phyloP scores from a whole-genome alignment of 2,113 vertebrate genomes.

The Condylura cristata region DNA sequence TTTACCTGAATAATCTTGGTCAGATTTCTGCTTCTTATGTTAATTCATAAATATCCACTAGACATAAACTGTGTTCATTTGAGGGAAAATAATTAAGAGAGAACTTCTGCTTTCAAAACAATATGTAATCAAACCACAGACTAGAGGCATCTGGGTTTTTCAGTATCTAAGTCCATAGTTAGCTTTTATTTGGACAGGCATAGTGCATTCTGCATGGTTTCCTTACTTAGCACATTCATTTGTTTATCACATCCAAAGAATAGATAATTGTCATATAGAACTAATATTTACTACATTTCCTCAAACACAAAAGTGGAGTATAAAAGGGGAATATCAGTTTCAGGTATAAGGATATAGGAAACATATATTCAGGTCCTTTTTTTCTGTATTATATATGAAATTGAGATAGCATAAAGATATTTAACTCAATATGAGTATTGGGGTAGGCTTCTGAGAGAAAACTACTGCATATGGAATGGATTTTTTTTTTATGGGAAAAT shows the following conservation, averaged over 20 bases:
- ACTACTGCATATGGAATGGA: not conserved
- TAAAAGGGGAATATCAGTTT: not conserved
- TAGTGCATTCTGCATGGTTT: not conserved
- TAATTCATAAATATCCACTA: not conserved
- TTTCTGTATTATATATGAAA: not conserved
- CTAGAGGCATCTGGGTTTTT: not conserved
- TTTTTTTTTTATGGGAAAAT: not conserved
- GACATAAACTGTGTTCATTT: not conserved
- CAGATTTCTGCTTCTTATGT: not conserved
- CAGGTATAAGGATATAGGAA: not conserved
- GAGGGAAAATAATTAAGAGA: not conserved
- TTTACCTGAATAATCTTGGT: not conserved
- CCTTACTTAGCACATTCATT: not conserved
- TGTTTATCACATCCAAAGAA: not conserved
- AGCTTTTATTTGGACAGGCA: not conserved
- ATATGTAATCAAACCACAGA: not conserved
- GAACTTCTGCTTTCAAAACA: conserved; percentile 32
- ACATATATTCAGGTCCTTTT: not conserved
- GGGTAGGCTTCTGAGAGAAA: not conserved
- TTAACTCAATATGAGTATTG: not conserved
- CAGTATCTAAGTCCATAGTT: not conserved
- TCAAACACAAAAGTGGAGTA: not conserved
- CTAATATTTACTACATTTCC: not conserved
- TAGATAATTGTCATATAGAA: not conserved
- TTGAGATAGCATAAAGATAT: not conserved